Base-by-base conservation (phyloP, 2,888 invertebrate species). In the Bursaphelenchus okinawaensis region DNA sequence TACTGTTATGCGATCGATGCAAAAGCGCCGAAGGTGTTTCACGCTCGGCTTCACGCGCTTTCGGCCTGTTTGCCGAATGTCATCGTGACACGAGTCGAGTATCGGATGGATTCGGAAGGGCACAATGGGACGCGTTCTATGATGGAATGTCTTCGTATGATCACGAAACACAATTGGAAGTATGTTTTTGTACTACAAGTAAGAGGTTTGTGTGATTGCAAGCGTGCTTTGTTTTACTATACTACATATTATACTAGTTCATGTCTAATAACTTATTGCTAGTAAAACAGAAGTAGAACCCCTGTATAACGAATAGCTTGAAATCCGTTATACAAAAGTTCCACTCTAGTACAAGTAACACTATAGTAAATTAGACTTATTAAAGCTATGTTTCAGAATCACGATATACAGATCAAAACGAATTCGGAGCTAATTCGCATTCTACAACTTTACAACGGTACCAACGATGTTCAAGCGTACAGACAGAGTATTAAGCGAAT, bases 31-130 rank as follows among this genome's bases (percentile, higher is more conserved):
- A 8, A 24, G 9, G 23, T 40, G 28, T 69, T 68, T 51, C 62
- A 68, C 9, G 16, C 9, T 24, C 50, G 63, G 19, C 31, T 71
- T 8, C 40, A 40, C 24, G 26, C 56, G 12, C 55, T 71, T 24
- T 56, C 71, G 4, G n/a, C 16, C n/a, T 71, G 71, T 50, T 68
- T 71, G 16, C 56, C 62, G 8, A 71, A 71, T 57, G 72, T 71
- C 9, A 24, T 62, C 28, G 22, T 63, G 12, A 56, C 64, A 7
- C 52, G 54, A 16, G 26, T 58, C 0, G 68, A 63, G 51, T 70
- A 57, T 26, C 20, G 28, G 28, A 65, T 74, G 52, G 69, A 69
- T 28, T 55, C 60, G 24, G 55, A 29, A 16, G 71, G 71, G 9
- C 71, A 71, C 55, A 63, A 63, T 7, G 26, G 50, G 19, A 23